Evolutionary conservation across 2,113 vertebrate species (phyloP).

Genomic region (Pelecanus crispus): DNA sequence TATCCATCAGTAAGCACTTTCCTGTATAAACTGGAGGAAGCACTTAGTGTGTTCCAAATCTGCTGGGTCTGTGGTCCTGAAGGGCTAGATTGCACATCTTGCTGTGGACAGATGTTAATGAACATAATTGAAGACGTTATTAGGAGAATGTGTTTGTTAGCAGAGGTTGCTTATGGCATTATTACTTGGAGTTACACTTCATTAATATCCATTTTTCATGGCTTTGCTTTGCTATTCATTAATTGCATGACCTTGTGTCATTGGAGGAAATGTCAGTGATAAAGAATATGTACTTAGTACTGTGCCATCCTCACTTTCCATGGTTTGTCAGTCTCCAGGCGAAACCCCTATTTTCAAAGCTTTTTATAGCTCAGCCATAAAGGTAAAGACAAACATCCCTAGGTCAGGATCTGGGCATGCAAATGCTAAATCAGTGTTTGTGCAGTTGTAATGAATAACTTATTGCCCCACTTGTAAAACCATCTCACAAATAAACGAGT

Average conservation of each 20-base stretch:
- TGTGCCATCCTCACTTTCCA: neutral
- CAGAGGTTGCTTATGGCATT: constrained; percentile 70
- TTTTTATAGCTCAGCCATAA: neutral
- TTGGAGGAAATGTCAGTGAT: constrained; percentile 75
- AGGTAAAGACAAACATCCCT: neutral
- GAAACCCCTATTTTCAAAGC: neutral
- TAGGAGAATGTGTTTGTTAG: constrained; percentile 82
- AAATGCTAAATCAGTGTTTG: neutral
- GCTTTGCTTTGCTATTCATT: constrained; percentile 44
- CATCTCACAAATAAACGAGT: neutral
- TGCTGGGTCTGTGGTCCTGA: neutral
- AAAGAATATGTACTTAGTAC: neutral
- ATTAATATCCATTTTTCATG: constrained; percentile 80
- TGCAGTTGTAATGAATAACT: neutral
- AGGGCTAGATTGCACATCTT: constrained; percentile 25
- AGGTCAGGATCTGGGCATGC: neutral
- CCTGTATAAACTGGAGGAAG: neutral
- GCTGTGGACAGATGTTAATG: constrained; percentile 71
- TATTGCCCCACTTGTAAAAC: neutral
- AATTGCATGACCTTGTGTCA: constrained; percentile 73
- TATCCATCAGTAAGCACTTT: neutral
- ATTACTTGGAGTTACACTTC: constrained; percentile 77
- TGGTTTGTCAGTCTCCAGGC: neutral
- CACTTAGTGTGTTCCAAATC: neutral
- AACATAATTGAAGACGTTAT: constrained; percentile 79